Conservation (phyloP, 2,797 vertebrate genomes). For the Simalia tracyae region DNA sequence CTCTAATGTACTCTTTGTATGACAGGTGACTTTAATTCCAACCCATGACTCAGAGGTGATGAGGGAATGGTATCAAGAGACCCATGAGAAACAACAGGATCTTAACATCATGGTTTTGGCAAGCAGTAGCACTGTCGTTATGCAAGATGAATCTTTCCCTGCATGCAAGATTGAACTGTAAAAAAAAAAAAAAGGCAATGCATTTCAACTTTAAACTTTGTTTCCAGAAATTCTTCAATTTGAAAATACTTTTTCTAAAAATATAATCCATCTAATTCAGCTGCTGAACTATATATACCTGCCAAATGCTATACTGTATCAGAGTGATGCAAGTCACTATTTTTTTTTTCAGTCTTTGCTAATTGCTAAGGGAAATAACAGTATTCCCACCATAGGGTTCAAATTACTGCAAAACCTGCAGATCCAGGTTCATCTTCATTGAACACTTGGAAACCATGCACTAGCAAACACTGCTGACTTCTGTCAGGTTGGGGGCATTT, state of each 20-base stretch:
- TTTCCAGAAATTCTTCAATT: constrained; percentile 74
- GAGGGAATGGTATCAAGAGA: constrained; percentile 98
- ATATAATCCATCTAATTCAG: constrained; percentile 70
- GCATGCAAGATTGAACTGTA: constrained; percentile 99
- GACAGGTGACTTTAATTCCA: constrained; percentile 94
- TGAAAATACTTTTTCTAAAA: constrained; percentile 77
- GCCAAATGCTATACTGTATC: constrained; percentile 76
- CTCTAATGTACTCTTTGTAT: constrained; percentile 6
- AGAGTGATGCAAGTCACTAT: constrained; percentile 76
- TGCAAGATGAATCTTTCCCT: constrained; percentile 98
- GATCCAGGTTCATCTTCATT: constrained; percentile 70
- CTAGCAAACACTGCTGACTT: constrained; percentile 75
- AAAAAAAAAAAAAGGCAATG: constrained; percentile 55
- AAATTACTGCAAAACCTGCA: constrained; percentile 73
- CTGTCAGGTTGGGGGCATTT: constrained; percentile 72
- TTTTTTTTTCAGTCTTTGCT: constrained; percentile 70
- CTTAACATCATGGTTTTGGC: constrained; percentile 99
- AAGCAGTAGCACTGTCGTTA: constrained; percentile 98
- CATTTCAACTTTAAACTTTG: constrained; percentile 67
- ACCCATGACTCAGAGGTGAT: constrained; percentile 98
- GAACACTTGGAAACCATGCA: constrained; percentile 77
- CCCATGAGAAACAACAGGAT: constrained; percentile 95
- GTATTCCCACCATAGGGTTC: constrained; percentile 73
- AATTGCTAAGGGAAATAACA: constrained; percentile 76
- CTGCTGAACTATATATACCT: constrained; percentile 75